Base-by-base conservation (phyloP, 2,888 invertebrate species). In the Drosophila formosana region DNA sequence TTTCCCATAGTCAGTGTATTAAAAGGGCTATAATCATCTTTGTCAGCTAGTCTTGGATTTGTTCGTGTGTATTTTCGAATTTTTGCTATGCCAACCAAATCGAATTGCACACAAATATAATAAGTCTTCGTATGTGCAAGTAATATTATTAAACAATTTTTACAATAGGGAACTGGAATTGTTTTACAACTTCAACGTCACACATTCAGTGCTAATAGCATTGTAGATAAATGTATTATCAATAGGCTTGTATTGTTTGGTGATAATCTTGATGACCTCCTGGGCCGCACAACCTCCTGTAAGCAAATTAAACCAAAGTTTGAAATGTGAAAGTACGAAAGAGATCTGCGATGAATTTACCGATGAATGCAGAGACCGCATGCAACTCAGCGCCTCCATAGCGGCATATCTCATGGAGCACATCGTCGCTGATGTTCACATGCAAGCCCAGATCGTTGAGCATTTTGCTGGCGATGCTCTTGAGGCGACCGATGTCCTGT, bases 221-320 rank as follows among this genome's bases (percentile, higher is more conserved):
- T 99, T 98, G 93, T 98, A 98, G 80, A 99, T 95, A 92, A 97
- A 97, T 0, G 97, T 98, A 93, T 99, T 99, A 92, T 98, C 96
- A 63, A 99, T 94, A 39, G 99, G 99, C 89, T 98, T 97, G 93
- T 98, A 99, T 93, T 99, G 99, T 89, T 95, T 95, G 3, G 99
- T 99, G 61, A 99, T 94, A 64, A 99, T 94, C 93, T 99, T 99
- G 75, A 99, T 98, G 4, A 96, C 96, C 94, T 99, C 99, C 90
- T 99, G 99, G 6, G 99, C 98, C 28, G 97, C 96, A 91, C 98
- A 96, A 3, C 99, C 99, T 72, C 96, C 97, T 92, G 45, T 7
- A 66, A 55, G 6, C 8, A 2, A 39, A 39, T 18, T 18, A 26
- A 30, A 61, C 0, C 41, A 30, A 6, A 50, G 1, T 49, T 51